A percentile compares a stretch with the other conserved stretches of the same genome.
phyloP scores from a whole-genome alignment of 2,113 vertebrate species.

The Ophthalmolycus amberensis region DNA sequence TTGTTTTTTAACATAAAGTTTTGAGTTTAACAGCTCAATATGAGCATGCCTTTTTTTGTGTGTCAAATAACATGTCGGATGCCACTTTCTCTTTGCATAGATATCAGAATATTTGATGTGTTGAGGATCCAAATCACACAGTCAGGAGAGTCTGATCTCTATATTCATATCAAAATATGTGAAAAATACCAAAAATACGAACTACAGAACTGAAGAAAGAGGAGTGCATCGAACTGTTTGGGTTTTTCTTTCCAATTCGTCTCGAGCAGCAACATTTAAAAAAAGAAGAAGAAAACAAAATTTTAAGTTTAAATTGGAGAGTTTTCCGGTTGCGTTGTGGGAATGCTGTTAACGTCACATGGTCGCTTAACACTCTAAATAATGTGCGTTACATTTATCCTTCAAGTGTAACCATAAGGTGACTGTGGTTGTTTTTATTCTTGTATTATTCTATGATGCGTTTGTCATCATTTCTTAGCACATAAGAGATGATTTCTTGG shows the following conservation, averaged over 20 bases:
- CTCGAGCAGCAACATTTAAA: not conserved
- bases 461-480: no score
- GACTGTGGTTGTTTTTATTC: no score
- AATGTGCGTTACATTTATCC: no score
- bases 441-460: no score
- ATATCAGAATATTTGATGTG: not conserved
- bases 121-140: not conserved
- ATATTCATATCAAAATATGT: not conserved
- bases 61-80: not conserved
- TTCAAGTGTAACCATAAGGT: no score
- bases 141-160: not conserved
- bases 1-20: not conserved
- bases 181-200: not conserved
- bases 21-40: slow-evolving; percentile 38
- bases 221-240: not conserved
- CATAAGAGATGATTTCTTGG: not conserved
- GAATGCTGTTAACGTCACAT: no score
- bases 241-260: not conserved
- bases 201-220: not conserved
- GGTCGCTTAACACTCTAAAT: no score
- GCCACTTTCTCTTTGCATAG: not conserved
- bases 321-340: no score
- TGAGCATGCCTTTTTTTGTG: slow-evolving; percentile 16
- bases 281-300: not conserved
- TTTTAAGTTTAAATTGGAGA: no score